Evolutionary conservation across 2,888 invertebrate species (phyloP), one percentile per base, ranked within the genome.

Genomic region (Pecten maximus): DNA sequence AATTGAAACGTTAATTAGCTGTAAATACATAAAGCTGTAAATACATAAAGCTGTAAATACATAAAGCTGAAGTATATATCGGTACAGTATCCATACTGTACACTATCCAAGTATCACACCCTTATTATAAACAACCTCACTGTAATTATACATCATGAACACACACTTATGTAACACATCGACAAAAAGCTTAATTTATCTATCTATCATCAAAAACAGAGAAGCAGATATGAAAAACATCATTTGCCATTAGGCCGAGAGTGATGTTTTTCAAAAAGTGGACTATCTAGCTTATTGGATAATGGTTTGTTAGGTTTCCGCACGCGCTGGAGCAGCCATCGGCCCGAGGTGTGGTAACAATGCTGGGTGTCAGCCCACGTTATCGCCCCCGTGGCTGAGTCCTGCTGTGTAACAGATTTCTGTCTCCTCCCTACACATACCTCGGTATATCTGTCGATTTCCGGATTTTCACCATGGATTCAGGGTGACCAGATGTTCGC

Each of bases 261-360:
- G 23, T 28, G 74, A n/a, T 44, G n/a, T 44, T 23, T 74, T 74
- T 35, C 35, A 28, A 74, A 74, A 74, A 35, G 35, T 74, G 74
- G 74, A 35, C 74, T 10, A 74, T 74, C 35, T 6, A 74, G 74
- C 35, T 74, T 74, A 74, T 74, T 74, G 74, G 35, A 74, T 74
- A 74, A 74, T 74, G 23, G 74, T 0, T 3, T 35, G 28, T 74
- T 35, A 74, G 74, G 8, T 74, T 74, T 28, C 28, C 10, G 74
- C 74, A 8, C 74, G 74, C 4, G 74, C 28, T 74, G 23, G 74
- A 74, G 74, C 28, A 8, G 28, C 74, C 74, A 35, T 28, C 74
- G 35, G 74, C 74, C 28, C 74, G 74, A 74, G 74, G 74, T 74
- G 74, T 28, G 74, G 74, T 74, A 74, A 74, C 74, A 35, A 10